Percentiles rank a stretch among this genome's conserved stretches.
Evolutionary conservation across 2,888 invertebrate species (phyloP).

Genomic region (Tenthredo distinguenda): DNA sequence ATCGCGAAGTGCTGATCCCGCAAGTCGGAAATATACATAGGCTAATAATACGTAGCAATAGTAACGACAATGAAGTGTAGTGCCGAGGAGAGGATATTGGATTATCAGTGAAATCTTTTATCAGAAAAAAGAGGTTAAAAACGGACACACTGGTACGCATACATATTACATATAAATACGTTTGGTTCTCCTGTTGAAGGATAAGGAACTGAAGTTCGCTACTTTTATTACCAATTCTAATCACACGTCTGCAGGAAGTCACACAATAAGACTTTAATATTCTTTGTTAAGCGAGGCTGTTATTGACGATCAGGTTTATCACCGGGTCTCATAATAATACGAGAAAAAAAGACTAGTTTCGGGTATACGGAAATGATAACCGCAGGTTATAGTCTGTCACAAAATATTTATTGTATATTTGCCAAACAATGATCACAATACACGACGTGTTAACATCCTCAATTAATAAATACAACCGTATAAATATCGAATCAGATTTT

Average conservation of each 20-base stretch:
- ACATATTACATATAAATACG: not conserved
- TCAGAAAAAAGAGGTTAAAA: constrained; percentile 3
- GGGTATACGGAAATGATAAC: not conserved
- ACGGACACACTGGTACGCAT: not conserved
- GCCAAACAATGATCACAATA: not conserved
- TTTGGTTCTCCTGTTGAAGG: not conserved
- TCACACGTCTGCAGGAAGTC: constrained; percentile 15
- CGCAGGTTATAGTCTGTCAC: not conserved
- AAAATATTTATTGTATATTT: not conserved
- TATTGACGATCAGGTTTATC: not conserved
- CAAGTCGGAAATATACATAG: not conserved
- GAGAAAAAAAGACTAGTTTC: not conserved
- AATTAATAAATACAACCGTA: not conserved
- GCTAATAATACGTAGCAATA: not conserved
- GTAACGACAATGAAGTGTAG: not conserved
- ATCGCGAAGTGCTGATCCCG: not conserved
- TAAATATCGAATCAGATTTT: not conserved
- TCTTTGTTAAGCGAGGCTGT: not conserved
- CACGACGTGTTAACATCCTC: not conserved
- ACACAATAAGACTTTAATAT: not conserved
- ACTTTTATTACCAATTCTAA: constrained; percentile 2
- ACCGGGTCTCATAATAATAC: not conserved
- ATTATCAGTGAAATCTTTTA: not conserved
- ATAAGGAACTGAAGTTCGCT: not conserved
- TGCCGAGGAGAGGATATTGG: not conserved